Evolutionary conservation across 2,888 invertebrate genomes (phyloP).

Genomic region (Aelia acuminata): DNA sequence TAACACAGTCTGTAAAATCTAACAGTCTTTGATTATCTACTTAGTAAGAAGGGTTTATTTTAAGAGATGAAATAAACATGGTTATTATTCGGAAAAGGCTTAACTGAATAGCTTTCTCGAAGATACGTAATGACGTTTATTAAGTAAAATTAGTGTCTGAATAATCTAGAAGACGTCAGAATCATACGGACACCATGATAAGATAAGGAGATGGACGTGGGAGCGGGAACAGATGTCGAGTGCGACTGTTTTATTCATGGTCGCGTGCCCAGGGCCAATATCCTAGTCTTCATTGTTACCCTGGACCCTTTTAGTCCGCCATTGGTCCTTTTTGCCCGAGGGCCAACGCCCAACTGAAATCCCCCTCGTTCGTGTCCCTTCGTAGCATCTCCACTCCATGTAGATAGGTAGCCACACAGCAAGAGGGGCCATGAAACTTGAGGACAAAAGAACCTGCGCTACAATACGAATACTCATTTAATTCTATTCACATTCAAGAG

Average conservation of each 20-base stretch:
- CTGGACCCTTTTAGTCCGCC: slow-evolving; percentile 40
- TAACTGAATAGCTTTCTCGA: background rate
- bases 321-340: slow-evolving; percentile 11
- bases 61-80: too few species aligned
- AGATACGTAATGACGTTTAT: background rate
- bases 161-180: background rate
- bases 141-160: background rate
- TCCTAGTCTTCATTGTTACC: slow-evolving; percentile 26
- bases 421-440: background rate
- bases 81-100: background rate
- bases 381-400: background rate
- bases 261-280: slow-evolving; percentile 45
- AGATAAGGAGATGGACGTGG: slow-evolving; percentile 21
- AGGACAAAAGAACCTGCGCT: background rate
- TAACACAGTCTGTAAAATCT: too few species aligned
- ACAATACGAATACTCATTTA: too few species aligned
- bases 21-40: too few species aligned
- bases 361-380: background rate
- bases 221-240: slow-evolving; percentile 43
- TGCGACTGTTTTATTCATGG: slow-evolving; percentile 52
- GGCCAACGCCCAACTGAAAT: slow-evolving; percentile 11
- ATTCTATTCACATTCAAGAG: too few species aligned
- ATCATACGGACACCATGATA: background rate
- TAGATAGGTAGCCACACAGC: background rate
- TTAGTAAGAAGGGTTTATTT: too few species aligned